Percentiles rank a stretch among this genome's conserved stretches.
phyloP scores from a whole-genome alignment of 2,888 invertebrate genomes.

The Acrobasis suavella region DNA sequence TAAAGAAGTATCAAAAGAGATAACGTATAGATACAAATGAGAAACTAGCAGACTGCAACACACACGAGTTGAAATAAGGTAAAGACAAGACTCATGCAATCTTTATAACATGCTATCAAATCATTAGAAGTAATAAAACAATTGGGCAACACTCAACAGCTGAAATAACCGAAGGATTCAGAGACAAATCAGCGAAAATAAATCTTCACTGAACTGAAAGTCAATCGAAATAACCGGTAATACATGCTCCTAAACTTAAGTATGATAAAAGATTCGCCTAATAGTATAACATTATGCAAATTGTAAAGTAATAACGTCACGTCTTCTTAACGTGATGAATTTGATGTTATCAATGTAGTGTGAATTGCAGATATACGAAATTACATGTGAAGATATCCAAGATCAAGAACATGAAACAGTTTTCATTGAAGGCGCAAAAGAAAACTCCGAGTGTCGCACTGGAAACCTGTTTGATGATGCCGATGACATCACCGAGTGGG shows the following conservation, averaged over 20 bases:
- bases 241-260: neutral
- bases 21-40: too few species aligned
- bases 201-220: neutral
- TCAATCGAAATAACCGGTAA: neutral
- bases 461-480: constrained; percentile 35
- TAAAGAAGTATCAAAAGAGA: too few species aligned
- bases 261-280: neutral
- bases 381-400: neutral
- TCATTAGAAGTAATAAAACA: neutral
- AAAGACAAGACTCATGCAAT: neutral
- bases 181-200: neutral
- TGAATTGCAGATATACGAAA: neutral
- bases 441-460: constrained; percentile 10
- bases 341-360: neutral
- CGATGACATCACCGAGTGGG: constrained; percentile 63
- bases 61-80: too few species aligned
- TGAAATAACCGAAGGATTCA: neutral
- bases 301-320: neutral
- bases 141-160: too few species aligned
- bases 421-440: neutral
- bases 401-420: neutral
- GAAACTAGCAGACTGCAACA: too few species aligned
- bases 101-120: neutral
- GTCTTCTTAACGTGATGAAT: neutral
- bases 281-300: neutral